These are phyloP conservation scores for Procambarus clarkii DNA, from an alignment of 1,140 invertebrate genomes.

Conservation along the genomic window DNA sequence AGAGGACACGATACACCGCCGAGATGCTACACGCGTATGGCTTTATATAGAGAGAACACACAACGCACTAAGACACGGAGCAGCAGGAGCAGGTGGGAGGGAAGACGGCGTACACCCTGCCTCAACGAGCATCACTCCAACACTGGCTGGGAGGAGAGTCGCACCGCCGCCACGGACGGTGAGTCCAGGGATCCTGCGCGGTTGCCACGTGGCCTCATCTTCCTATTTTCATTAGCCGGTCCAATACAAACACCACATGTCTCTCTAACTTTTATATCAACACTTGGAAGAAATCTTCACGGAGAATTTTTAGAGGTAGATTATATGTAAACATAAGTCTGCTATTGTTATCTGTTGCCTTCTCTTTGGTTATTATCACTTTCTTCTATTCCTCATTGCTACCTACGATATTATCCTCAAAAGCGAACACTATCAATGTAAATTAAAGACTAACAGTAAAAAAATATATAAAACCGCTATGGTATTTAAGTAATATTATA, in stretches of 20 bases:
- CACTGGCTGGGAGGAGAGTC: constrained; percentile 3
- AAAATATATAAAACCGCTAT: background rate
- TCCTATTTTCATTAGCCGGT: constrained; percentile 5
- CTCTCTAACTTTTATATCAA: background rate
- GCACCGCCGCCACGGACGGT: background rate
- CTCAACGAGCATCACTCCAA: background rate
- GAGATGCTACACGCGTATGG: background rate
- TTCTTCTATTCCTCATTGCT: too few species aligned
- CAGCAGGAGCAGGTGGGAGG: background rate
- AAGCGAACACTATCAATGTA: background rate
- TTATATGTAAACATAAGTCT: background rate
- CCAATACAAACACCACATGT: background rate
- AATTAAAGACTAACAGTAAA: background rate
- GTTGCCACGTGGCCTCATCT: constrained; percentile 20
- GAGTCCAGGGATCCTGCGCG: constrained; percentile 2
- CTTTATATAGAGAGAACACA: background rate
- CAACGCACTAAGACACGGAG: background rate
- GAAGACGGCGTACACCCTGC: background rate
- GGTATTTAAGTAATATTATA: background rate
- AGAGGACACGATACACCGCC: background rate
- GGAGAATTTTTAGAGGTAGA: background rate
- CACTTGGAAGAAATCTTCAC: background rate
- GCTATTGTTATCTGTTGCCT: background rate
- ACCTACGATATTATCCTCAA: background rate
- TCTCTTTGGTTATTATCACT: background rate